Conservation (phyloP, 1,140 invertebrate species). For the Lepidurus packardi region DNA sequence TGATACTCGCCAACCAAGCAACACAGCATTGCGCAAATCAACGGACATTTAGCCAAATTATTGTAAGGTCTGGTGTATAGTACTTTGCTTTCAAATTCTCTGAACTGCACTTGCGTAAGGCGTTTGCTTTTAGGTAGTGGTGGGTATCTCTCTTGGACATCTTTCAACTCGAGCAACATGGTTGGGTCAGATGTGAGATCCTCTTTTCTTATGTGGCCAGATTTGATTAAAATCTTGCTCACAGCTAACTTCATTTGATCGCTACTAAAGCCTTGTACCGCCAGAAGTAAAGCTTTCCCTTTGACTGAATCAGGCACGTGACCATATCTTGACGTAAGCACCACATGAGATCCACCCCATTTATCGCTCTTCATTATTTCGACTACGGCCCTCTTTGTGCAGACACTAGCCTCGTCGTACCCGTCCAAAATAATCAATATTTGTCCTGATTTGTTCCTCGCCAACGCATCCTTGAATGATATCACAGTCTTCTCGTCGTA, state of each 20-base stretch:
- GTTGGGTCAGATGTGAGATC: neutral
- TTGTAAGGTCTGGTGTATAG: neutral
- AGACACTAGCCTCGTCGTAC: neutral
- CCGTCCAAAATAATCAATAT: neutral
- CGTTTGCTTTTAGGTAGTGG: too few relatives aligned
- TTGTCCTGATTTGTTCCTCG: too few relatives aligned
- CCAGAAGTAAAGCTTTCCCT: too few relatives aligned
- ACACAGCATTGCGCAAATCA: neutral
- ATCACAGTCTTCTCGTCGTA: too few relatives aligned
- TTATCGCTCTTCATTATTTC: neutral
- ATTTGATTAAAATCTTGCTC: too few relatives aligned
- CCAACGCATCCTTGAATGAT: too few relatives aligned
- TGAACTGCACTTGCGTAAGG: neutral
- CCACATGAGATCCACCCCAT: neutral
- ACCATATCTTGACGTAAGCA: neutral
- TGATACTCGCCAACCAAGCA: neutral
- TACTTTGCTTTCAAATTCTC: too few relatives aligned
- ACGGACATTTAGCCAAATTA: neutral
- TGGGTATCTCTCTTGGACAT: neutral
- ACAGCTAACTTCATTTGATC: too few relatives aligned
- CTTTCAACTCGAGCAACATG: neutral
- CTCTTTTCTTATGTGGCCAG: neutral
- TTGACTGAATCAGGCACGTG: too few relatives aligned
- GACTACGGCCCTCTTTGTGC: neutral
- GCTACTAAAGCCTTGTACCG: too few relatives aligned